A percentile compares a stretch with the other conserved stretches of the same genome.
Evolutionary conservation across 2,888 invertebrate genomes (phyloP).

Genomic region (Kryphioiulus occultus): DNA sequence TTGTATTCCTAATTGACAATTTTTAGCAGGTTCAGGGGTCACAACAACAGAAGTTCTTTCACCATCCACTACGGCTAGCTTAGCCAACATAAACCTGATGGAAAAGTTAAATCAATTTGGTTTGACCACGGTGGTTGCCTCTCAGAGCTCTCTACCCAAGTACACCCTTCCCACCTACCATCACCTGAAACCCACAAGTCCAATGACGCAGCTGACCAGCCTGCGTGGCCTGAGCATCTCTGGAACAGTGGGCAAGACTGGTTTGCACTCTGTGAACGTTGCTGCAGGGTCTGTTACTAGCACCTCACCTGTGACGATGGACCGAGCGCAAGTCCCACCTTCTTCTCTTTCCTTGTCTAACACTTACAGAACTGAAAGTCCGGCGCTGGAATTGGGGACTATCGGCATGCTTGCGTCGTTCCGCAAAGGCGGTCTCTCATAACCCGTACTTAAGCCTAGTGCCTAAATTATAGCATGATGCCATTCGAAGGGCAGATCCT

Average conservation of each 20-base stretch:
- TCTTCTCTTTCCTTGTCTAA: not conserved
- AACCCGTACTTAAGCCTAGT: slow-evolving; percentile 42
- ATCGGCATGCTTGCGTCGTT: slow-evolving; percentile 82
- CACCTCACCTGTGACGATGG: not conserved
- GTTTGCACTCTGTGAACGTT: not conserved
- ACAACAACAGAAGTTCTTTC: slow-evolving; percentile 20
- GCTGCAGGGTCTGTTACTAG: not conserved
- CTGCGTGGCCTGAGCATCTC: slow-evolving; percentile 39
- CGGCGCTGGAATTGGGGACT: slow-evolving; percentile 69
- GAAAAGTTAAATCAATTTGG: slow-evolving; percentile 75
- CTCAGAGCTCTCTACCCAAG: slow-evolving; percentile 35
- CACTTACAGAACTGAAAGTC: slow-evolving; percentile 19
- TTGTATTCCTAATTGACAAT: not conserved
- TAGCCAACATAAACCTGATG: slow-evolving; percentile 67
- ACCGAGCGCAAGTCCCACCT: slow-evolving; percentile 27
- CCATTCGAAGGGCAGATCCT: not conserved
- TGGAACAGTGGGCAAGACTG: not conserved
- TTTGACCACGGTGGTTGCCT: slow-evolving; percentile 64
- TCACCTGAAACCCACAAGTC: slow-evolving; percentile 50
- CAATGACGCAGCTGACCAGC: slow-evolving; percentile 53
- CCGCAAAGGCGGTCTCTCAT: slow-evolving; percentile 77
- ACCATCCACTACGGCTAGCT: not conserved
- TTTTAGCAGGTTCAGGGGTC: slow-evolving; percentile 3
- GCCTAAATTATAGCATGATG: not conserved
- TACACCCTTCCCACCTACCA: slow-evolving; percentile 48